Percentiles rank a stretch among this genome's conserved stretches.
Evolutionary conservation across 2,113 vertebrate genomes (phyloP).

Genomic region (Aleadryas rufinucha): DNA sequence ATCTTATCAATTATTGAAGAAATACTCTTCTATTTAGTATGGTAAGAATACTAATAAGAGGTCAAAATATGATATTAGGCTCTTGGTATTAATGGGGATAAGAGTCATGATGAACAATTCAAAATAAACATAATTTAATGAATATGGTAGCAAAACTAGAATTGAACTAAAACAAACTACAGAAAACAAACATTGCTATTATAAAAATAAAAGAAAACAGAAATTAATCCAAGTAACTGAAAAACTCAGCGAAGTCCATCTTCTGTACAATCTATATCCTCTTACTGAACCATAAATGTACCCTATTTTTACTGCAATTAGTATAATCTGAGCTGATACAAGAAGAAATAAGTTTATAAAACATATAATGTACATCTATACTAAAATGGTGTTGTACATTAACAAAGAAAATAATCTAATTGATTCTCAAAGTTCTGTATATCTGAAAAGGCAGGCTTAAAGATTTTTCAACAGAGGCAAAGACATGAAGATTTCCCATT

Average conservation of each 20-base stretch:
- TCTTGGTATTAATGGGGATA: not conserved
- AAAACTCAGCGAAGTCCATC: not conserved
- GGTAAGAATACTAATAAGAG: slow-evolving; percentile 35
- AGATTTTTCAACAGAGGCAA: not conserved
- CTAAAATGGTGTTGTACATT: not conserved
- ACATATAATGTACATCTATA: not conserved
- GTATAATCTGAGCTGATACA: not conserved
- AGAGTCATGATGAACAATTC: not conserved
- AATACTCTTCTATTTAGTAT: not conserved
- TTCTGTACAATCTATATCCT: not conserved
- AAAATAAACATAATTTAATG: not conserved
- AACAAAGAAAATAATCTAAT: not conserved
- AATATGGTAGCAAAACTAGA: not conserved
- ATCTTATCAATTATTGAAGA: slow-evolving; percentile 68
- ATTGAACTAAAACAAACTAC: not conserved
- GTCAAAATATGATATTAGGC: not conserved
- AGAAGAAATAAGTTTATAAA: not conserved
- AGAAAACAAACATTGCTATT: not conserved
- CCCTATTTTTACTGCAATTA: not conserved
- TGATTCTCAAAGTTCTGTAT: not conserved
- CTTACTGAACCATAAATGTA: not conserved
- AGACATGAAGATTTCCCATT: not conserved
- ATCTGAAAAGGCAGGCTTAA: not conserved
- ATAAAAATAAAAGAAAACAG: not conserved
- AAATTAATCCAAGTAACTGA: not conserved